These are phyloP conservation scores for Noturus placidus DNA, from an alignment of 2,113 vertebrate genomes.

Conservation along the genomic window DNA sequence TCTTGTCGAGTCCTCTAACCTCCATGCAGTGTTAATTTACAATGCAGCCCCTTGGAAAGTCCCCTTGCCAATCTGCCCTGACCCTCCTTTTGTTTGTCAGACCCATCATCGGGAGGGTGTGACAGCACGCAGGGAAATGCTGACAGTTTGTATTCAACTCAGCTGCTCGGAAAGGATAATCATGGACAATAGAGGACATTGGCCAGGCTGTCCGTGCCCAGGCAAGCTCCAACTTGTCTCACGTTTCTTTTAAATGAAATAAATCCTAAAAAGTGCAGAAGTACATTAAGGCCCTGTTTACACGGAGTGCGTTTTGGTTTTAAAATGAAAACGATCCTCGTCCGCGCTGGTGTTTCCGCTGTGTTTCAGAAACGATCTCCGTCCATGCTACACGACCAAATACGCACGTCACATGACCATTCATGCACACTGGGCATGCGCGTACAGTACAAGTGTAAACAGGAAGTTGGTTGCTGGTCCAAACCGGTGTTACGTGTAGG, in stretches of 20 bases:
- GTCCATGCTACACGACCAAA: too few species aligned
- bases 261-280: neutral
- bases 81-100: conserved; percentile 38
- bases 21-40: conserved; percentile 58
- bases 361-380: too few species aligned
- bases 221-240: conserved; percentile 73
- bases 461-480: too few species aligned
- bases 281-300: neutral
- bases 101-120: conserved; percentile 62
- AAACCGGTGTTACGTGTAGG: too few species aligned
- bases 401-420: too few species aligned
- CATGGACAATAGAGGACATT: conserved; percentile 73
- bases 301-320: too few species aligned
- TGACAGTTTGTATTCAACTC: conserved; percentile 72
- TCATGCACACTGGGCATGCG: too few species aligned
- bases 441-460: too few species aligned
- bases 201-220: conserved; percentile 59
- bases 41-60: conserved; percentile 65
- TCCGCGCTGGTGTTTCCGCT: too few species aligned
- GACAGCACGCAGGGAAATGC: conserved; percentile 73
- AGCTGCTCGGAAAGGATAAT: conserved; percentile 66
- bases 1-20: conserved; percentile 31
- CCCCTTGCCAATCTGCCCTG: conserved; percentile 60
- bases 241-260: conserved; percentile 13
- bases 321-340: too few species aligned